Conservation (phyloP, 53 echinoderm and acorn worm genomes). For the Henricia sp. region DNA sequence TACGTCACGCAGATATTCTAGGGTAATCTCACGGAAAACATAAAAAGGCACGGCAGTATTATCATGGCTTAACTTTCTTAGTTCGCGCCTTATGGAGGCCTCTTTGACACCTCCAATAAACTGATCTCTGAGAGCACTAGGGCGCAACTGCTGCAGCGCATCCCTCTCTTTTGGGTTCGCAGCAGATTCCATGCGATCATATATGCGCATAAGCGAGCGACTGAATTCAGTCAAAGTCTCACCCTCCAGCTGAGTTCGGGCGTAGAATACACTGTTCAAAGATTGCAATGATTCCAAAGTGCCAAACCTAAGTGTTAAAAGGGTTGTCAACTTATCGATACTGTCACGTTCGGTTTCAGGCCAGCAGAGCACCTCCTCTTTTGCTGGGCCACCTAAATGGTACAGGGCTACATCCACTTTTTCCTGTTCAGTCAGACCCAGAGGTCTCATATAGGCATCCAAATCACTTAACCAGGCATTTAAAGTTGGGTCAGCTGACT, state of each 20-base stretch:
- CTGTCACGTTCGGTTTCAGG: slow-evolving; percentile 3
- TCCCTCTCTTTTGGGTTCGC: slow-evolving; percentile 30
- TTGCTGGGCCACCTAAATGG: slow-evolving; percentile 44
- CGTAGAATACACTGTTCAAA: slow-evolving; percentile 17
- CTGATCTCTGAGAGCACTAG: slow-evolving; percentile 10
- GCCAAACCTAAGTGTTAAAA: slow-evolving; percentile 33
- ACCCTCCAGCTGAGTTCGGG: slow-evolving; percentile 32
- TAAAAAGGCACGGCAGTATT: not conserved
- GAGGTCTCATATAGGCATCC: not conserved
- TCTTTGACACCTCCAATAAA: slow-evolving; percentile 40
- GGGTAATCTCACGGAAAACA: not conserved
- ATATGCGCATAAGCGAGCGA: slow-evolving; percentile 35
- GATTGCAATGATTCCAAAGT: slow-evolving; percentile 22
- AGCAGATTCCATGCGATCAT: slow-evolving; percentile 12
- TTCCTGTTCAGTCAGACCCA: slow-evolving; percentile 6
- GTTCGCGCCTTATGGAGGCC: slow-evolving; percentile 9
- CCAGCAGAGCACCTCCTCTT: slow-evolving; percentile 47
- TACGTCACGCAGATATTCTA: not conserved
- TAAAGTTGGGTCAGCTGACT: slow-evolving; percentile 24
- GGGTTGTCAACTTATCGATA: not conserved
- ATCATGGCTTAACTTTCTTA: slow-evolving; percentile 25
- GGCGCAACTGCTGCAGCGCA: slow-evolving; percentile 2
- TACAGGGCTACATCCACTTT: slow-evolving; percentile 25
- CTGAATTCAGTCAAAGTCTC: slow-evolving; percentile 49
- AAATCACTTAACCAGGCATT: slow-evolving; percentile 52